Evolutionary conservation across 2,888 invertebrate species (phyloP), one percentile per base, ranked within the genome.

Genomic region (Teleiodes luculella): DNA sequence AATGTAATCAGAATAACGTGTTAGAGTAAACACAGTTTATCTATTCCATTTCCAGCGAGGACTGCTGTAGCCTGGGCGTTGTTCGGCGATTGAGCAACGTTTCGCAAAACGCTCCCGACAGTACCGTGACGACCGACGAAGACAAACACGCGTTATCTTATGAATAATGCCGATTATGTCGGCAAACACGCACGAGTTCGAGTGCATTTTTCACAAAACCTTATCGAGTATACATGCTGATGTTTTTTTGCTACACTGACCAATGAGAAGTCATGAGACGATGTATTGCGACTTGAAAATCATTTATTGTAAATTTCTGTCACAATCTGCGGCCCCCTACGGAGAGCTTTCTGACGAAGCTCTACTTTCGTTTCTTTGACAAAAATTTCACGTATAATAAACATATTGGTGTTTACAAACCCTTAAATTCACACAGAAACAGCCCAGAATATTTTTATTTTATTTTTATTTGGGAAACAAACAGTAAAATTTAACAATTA

Each of bases 131-230:
- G 80, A 78, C 74, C 70, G 76, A 70, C 71, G 80, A 84, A 87
- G 80, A 85, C 87, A 89, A 89, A 87, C 75, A 88, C 83, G 80
- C 73, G 85, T 84, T 88, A 88, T 88, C 87, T 83, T 86, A 87
- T 89, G 89, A 89, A 88, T 89, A 87, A 89, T 87, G 84, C 84
- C 86, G 88, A 87, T 86, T 84, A 86, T 85, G 76, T 83, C 86
- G 66, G 80, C 74, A 86, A 88, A 89, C 83, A 78, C 80, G 79
- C 76, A 78, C 78, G 72, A 72, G 77, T 75, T 74, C 67, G 61
- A 77, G 69, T 86, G 83, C 80, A 82, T 86, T 88, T 87, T 86
- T 85, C 81, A 83, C 76, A 65, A 81, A 80, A 74, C 62, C 74
- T 78, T 79, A 76, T 79, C 71, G 64, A 75, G n/a, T 52, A 70